Evolutionary conservation across 2,113 vertebrate species (phyloP), one percentile per base, ranked within the genome.

Genomic region (Brachyistius frenatus): DNA sequence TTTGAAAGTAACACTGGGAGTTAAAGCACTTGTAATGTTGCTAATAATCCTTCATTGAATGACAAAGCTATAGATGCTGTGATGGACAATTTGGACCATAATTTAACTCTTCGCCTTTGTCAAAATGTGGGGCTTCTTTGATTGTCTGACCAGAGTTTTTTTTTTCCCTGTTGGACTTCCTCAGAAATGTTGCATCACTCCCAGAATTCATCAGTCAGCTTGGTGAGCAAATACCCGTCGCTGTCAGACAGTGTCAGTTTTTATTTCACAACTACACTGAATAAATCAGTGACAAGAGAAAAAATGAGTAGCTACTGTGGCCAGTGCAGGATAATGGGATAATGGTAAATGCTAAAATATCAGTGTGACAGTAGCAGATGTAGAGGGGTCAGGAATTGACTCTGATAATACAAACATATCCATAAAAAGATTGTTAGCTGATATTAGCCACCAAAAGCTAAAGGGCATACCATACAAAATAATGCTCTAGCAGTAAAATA

Each of bases 111-210:
- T 23, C 1, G 23, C 23, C 23, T 23, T 9, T 52, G 23, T 61
- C 32, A 0, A 58, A 65, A 23, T 5, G 4, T 1, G 0, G 16
- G 23, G 16, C 6, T 15, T 53, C 52, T 68, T 50, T 32, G 52
- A 54, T 31, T 31, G 35, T 44, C 41, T 32, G 41, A 37, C 30
- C 35, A 46, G 36, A 53, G 31, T 13, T 66, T 8, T n/a, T 73
- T 53, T 57, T 35, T 32, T 16, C 15, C 13, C 46, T 30, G 55
- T 30, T 65, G 53, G 44, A 58, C 35, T 57, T 57, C n/a, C 63
- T 56, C n/a, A 44, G 32, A 72, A 79, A 58, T 73, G 46, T 41
- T 60, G 31, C 31, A 32, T 53, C 49, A 65, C 35, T 57, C 66
- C 52, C n/a, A 56, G 50, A 49, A 33, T 57, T 33, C n/a, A 70